phyloP scores from a whole-genome alignment of 2,888 invertebrate genomes.

The Hylaea fasciaria region DNA sequence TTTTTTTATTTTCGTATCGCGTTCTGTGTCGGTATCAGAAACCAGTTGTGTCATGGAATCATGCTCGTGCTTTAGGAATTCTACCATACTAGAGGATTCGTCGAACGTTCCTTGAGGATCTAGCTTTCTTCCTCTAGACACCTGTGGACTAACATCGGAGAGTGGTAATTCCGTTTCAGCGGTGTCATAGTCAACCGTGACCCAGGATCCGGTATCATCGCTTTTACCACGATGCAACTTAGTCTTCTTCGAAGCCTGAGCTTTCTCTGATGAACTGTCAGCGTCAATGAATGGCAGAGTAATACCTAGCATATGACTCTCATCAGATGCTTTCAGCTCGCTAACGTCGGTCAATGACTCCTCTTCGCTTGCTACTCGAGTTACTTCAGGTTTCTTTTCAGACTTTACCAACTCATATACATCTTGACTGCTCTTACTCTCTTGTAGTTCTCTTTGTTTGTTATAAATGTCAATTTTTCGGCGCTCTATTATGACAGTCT shows the following conservation, averaged over 20 bases:
- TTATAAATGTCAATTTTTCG: slow-evolving; percentile 86
- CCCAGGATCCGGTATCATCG: slow-evolving; percentile 89
- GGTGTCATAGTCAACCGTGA: slow-evolving; percentile 88
- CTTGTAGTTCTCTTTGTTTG: slow-evolving; percentile 79
- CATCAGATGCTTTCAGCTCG: slow-evolving; percentile 84
- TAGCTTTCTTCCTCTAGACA: slow-evolving; percentile 60
- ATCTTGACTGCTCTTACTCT: slow-evolving; percentile 72
- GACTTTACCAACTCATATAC: slow-evolving; percentile 63
- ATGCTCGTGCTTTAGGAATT: slow-evolving; percentile 77
- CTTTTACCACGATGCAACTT: slow-evolving; percentile 82
- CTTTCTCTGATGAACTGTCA: slow-evolving; percentile 82
- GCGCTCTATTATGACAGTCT: slow-evolving; percentile 86
- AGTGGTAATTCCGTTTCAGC: slow-evolving; percentile 84
- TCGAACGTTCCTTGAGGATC: slow-evolving; percentile 86
- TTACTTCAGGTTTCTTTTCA: slow-evolving; percentile 78
- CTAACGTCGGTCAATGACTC: slow-evolving; percentile 88
- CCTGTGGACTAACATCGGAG: slow-evolving; percentile 77
- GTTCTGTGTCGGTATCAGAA: slow-evolving; percentile 76
- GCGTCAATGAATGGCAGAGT: slow-evolving; percentile 82
- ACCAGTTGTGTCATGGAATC: slow-evolving; percentile 72
- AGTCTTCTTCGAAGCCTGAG: slow-evolving; percentile 63
- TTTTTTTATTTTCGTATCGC: slow-evolving; percentile 58
- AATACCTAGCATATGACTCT: slow-evolving; percentile 76
- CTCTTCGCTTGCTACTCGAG: slow-evolving; percentile 86
- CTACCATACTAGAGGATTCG: slow-evolving; percentile 81